A percentile compares a stretch with the other conserved stretches of the same genome.
Evolutionary conservation across 2,113 vertebrate genomes (phyloP).

Genomic region (Cyprinodon brontotheroides): DNA sequence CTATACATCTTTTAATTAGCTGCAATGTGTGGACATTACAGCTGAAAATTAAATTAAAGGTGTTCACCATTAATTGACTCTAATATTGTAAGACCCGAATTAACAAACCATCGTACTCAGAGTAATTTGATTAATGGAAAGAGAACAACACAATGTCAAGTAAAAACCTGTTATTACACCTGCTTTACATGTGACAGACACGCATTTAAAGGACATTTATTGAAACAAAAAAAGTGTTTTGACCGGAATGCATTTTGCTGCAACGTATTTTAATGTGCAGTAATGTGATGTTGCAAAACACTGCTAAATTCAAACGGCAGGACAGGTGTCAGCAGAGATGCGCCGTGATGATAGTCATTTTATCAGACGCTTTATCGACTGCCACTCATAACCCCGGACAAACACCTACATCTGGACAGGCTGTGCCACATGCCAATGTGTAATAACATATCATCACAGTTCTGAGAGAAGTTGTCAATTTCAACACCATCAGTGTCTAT

Average conservation of each 20-base stretch:
- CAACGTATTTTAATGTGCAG: conserved; percentile 46
- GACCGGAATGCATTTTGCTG: conserved; percentile 18
- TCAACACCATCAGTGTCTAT: conserved; percentile 40
- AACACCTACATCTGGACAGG: conserved; percentile 45
- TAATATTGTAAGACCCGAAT: conserved; percentile 64
- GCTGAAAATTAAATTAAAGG: conserved; percentile 66
- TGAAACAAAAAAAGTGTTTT: conserved; percentile 32
- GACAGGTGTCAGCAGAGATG: conserved; percentile 36
- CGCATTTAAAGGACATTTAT: conserved; percentile 30
- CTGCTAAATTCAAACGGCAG: conserved; percentile 23
- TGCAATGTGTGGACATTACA: conserved; percentile 54
- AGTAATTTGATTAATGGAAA: conserved; percentile 67
- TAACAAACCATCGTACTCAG: conserved; percentile 54
- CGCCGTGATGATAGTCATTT: conserved; percentile 48
- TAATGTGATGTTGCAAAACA: conserved; percentile 39
- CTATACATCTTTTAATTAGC: conserved; percentile 67
- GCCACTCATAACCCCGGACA: conserved; percentile 39
- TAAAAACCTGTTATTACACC: conserved; percentile 71
- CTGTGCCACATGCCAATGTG: conserved; percentile 33
- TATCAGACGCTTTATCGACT: conserved; percentile 43
- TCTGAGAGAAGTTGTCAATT: conserved; percentile 41
- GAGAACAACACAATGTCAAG: conserved; percentile 50
- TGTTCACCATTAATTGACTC: conserved; percentile 40
- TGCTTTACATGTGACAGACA: conserved; percentile 52
- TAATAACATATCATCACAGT: conserved; percentile 49